Evolutionary conservation across 1,140 invertebrate species (phyloP), one percentile per base, ranked within the genome.

Genomic region (Drosophila guanche): DNA sequence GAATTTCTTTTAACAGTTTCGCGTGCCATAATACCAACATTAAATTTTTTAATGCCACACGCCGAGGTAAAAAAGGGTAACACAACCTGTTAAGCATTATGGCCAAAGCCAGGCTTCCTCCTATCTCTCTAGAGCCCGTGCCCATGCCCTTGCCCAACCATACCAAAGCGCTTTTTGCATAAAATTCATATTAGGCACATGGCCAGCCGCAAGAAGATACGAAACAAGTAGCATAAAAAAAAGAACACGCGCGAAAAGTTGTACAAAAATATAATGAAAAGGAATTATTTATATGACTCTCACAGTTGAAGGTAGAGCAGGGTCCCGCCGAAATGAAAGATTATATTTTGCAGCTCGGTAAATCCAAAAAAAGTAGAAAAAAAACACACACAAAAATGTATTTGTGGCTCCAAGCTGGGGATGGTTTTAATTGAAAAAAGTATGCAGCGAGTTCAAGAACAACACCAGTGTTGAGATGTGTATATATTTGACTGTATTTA

Each of bases 171-270:
- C 68, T 71, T 76, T 68, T 81, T 63, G 73, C 77, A 85, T 81
- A 86, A 86, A 86, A 80, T 68, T 85, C 81, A 86, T 86, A 85
- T 85, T 85, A 85, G 81, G 81, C 77, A 77, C 77, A 81, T 86
- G 81, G 81, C 77, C 81, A 57, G 40, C 29, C 33, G 33, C 50
- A 48, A 54, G 50, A 51, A 83, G 79, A 83, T 78, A 84, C 61
- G 62, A 80, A 70, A 59, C 46, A 60, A 78, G 71, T 62, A 65
- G 37, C 55, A 45, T 47, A 60, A 63, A 62, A 60, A 79, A 81
- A 73, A 55, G 55, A 68, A 50, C 66, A 79, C 62, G 71, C 55
- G 62, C 62, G 37, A 79, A 83, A 67, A 71, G 67, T 61, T 51
- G 56, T 76, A 60, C 60, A 76, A 54, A 72, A 75, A 75, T 66